Conservation (phyloP, 2,888 invertebrate genomes). For the Drosophila tripunctata region DNA sequence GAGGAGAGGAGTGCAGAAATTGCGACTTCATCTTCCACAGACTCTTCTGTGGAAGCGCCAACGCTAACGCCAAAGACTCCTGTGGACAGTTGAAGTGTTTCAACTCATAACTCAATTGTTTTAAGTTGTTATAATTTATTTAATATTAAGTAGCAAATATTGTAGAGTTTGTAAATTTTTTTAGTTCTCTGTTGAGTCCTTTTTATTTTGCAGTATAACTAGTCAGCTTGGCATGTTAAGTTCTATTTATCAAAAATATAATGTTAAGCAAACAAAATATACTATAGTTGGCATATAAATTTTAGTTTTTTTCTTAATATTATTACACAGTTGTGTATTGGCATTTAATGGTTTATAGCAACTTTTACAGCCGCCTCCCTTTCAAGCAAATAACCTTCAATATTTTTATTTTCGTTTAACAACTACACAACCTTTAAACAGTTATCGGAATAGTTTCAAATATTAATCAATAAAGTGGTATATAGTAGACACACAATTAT, state of each 20-base stretch:
- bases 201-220: neutral
- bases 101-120: neutral
- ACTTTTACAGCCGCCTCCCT: no score
- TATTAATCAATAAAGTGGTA: no score
- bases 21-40: neutral
- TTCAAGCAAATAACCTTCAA: no score
- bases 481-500: no score
- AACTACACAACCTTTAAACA: no score
- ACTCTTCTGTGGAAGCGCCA: neutral
- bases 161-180: neutral
- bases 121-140: neutral
- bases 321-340: no score
- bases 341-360: no score
- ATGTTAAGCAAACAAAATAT: no score
- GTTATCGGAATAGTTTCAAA: no score
- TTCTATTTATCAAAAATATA: neutral
- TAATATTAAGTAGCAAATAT: slow-evolving; percentile 1
- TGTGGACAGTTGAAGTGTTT: neutral
- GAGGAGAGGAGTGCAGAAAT: neutral
- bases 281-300: no score
- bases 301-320: no score
- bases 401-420: no score
- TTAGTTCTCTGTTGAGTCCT: neutral
- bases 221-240: neutral
- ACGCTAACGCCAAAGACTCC: neutral